Evolutionary conservation across 92 coral and sea anemone species (phyloP), one percentile per base, ranked within the genome.

Genomic region (Bergia puertoricense): DNA sequence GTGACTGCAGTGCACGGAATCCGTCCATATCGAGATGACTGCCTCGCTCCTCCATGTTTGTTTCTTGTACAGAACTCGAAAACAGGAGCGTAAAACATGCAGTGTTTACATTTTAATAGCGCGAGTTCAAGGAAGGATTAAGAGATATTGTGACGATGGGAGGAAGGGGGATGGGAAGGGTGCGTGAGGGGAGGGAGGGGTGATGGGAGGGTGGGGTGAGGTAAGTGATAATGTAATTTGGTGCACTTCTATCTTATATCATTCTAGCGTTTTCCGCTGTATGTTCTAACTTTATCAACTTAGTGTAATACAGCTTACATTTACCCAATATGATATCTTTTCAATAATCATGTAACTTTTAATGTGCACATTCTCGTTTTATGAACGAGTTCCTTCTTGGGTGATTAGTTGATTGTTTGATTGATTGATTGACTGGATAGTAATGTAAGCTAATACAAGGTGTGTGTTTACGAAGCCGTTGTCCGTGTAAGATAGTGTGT

Each of bases 1-100:
- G 78, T 74, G 78, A 74, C 78, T 74, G 78, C 78, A 74, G 78
- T 74, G 78, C 78, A 74, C 78, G 78, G 78, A 74, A 74, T 74
- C 78, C 78, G 78, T 74, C 78, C 78, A 74, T 74, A 74, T 38
- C 45, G 43, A 74, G 76, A 72, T 72, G 76, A 72, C 76, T 72
- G 76, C 41, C 76, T 72, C 76, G 76, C 76, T 72, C 76, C 76
- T 72, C 38, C 41, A 72, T 72, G 41, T 37, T 37, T 72, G 76
- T 72, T n/a, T n/a, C 76, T n/a, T 72, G 76, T 37, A 72, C 38
- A n/a, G 40, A 37, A 72, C 40, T 20, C 40, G 76, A n/a, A n/a
- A 72, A 72, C 41, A 3, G 76, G 38, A 72, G 38, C 41, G 41
- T 40, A 72, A 72, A 72, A 72, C 76, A 72, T 37, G 76, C 38